Conservation (phyloP, 2,113 vertebrate species). For the Cynocephalus volans region DNA sequence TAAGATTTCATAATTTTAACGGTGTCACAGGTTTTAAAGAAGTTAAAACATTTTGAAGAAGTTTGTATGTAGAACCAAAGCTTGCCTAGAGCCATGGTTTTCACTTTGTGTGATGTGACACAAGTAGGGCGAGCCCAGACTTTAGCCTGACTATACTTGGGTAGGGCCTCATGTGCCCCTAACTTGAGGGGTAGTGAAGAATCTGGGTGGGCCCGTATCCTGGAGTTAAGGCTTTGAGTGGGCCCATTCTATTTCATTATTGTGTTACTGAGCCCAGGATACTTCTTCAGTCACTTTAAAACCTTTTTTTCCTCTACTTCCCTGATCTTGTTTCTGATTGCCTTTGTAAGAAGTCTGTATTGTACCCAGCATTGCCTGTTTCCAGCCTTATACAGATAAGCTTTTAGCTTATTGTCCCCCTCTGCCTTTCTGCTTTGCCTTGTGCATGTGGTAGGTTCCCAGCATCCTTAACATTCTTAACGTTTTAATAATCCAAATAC, state of each 20-base stretch:
- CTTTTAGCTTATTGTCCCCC: not conserved
- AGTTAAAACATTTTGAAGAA: not conserved
- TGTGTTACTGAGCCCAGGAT: not conserved
- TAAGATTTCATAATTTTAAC: not conserved
- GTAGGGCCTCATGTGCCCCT: no score
- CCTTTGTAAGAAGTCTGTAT: not conserved
- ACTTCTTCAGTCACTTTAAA: no score
- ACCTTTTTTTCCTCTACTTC: no score
- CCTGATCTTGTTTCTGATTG: not conserved
- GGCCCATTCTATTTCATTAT: not conserved
- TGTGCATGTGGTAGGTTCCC: not conserved
- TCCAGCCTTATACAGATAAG: fast-evolving
- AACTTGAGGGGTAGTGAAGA: not conserved
- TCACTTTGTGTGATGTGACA: not conserved
- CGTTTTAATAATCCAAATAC: fast-evolving
- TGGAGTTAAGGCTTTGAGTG: fast-evolving
- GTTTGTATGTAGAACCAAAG: not conserved
- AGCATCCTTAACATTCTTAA: not conserved
- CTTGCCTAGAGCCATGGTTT: fast-evolving
- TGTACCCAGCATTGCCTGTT: fast-evolving
- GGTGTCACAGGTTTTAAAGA: not conserved
- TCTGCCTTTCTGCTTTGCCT: not conserved
- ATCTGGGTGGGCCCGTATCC: fast-evolving
- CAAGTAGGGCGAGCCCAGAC: not conserved
- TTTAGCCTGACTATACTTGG: fast-evolving